These are phyloP conservation scores for Platycheirus rosarum DNA, from an alignment of 2,888 invertebrate species.

Conservation along the genomic window DNA sequence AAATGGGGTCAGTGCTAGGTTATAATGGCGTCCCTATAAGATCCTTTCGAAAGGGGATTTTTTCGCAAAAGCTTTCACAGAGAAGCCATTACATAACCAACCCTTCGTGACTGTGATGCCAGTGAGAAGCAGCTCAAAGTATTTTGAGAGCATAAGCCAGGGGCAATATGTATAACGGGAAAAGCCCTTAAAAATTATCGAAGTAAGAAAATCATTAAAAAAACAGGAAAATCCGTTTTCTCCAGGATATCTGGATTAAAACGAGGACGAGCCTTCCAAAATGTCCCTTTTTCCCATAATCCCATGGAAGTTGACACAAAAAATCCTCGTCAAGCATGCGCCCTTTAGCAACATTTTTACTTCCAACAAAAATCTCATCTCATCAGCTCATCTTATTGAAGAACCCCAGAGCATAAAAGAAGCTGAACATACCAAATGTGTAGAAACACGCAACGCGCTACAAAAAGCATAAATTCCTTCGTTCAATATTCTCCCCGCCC, in stretches of 20 bases:
- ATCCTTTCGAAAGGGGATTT: constrained; percentile 31
- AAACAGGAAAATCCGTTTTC: constrained; percentile 12
- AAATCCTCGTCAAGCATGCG: constrained; percentile 68
- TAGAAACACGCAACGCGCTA: constrained; percentile 22
- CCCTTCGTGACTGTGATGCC: constrained; percentile 2
- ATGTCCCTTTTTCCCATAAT: constrained; percentile 37
- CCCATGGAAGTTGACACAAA: constrained; percentile 14
- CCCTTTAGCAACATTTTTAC: constrained; percentile 66
- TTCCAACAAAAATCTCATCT: too few species aligned
- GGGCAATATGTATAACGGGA: constrained; percentile 34
- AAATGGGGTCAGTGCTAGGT: constrained; percentile 74
- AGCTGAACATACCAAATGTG: neutral
- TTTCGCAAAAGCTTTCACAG: constrained; percentile 44
- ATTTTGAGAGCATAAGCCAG: constrained; percentile 50
- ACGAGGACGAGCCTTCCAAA: constrained; percentile 21
- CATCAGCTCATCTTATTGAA: too few species aligned
- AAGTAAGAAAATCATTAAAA: neutral
- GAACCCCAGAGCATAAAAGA: constrained; percentile 1
- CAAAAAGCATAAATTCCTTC: constrained; percentile 49
- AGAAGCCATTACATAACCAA: constrained; percentile 66
- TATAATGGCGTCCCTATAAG: constrained; percentile 70
- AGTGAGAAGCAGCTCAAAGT: constrained; percentile 5
- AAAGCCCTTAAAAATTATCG: constrained; percentile 38
- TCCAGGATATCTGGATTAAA: constrained; percentile 60
- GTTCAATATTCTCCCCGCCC: constrained; percentile 54